Evolutionary conservation across 2,888 invertebrate species (phyloP), one percentile per base, ranked within the genome.

Genomic region (Drosophila mettleri): DNA sequence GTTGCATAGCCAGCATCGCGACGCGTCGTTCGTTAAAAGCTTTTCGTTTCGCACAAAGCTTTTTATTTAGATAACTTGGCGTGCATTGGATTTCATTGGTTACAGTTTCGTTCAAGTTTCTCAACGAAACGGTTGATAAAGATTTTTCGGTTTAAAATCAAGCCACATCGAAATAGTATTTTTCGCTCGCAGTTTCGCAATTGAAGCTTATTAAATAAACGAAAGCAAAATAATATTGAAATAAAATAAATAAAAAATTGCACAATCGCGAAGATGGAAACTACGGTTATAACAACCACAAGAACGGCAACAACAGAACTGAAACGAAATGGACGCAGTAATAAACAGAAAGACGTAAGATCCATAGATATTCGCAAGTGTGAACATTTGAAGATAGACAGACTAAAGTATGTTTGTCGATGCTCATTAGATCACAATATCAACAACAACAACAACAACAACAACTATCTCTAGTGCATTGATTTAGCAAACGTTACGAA

Each of bases 221-320:
- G 33, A 39, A 61, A 18, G 24, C 24, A 33, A 31, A 36, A 57
- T n/a, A 2, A 27, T n/a, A 38, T 22, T 38, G 18, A 16, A 8
- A 14, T 18, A 16, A 14, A n/a, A 36, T 18, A 24, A 18, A 38
- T 12, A 53, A n/a, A 27, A 20, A 29, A 10, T 63, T 54, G 31
- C 29, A n/a, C 22, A 46, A 74, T 61, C 27, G 70, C 62, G 66
- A 71, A 73, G 67, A 88, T 89, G 89, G 88, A 89, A 76, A 78
- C 78, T 34, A 84, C 86, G 46, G 77, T 88, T 63, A 71, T 84
- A 57, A 88, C 87, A 10, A 86, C 88, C 14, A 87, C 85, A 18
- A 82, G 81, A 60, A 83, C 83, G 33, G 78, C 81, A 18, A 72
- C 82, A 38, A 68, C 74, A 53, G 80, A 84, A 53, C 16, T 76